Evolutionary conservation across 2,797 vertebrate genomes (phyloP).

Genomic region (Rhabdophis nuchalis): DNA sequence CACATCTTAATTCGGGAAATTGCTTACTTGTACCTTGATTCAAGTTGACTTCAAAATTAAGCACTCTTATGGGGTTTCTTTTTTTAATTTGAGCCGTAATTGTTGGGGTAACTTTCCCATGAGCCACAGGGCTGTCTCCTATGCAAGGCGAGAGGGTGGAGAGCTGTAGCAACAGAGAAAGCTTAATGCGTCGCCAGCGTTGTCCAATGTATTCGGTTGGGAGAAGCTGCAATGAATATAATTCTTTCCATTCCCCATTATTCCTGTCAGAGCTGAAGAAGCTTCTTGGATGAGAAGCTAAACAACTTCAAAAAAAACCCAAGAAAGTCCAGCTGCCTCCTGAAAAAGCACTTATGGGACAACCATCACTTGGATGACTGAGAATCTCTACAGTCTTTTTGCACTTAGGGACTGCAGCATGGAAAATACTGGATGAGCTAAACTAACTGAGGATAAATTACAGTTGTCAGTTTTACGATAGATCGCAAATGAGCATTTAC

Average conservation of each 20-base stretch:
- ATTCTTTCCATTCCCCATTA: too few species aligned
- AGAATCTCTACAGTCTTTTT: neutral
- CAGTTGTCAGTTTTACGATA: neutral
- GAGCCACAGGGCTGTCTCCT: neutral
- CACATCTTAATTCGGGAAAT: neutral
- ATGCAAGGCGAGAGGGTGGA: neutral
- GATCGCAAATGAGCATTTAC: neutral
- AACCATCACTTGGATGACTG: too few species aligned
- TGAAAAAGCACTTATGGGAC: too few species aligned
- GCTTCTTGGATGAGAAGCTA: too few species aligned
- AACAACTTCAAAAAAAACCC: too few species aligned
- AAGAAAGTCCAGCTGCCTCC: too few species aligned
- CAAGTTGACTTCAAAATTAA: neutral
- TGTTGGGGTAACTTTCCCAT: neutral
- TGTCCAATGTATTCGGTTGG: neutral
- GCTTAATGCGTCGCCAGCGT: too few species aligned
- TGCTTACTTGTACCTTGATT: neutral
- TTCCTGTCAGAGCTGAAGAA: too few species aligned
- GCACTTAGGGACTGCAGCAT: neutral
- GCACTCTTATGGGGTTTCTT: neutral
- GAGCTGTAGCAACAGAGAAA: neutral
- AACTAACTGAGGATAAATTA: neutral
- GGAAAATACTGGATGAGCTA: neutral
- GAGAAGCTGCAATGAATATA: neutral
- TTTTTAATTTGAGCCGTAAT: neutral